Evolutionary conservation across 2,797 vertebrate species (phyloP).

Genomic region (Pseudomugil tenellus): DNA sequence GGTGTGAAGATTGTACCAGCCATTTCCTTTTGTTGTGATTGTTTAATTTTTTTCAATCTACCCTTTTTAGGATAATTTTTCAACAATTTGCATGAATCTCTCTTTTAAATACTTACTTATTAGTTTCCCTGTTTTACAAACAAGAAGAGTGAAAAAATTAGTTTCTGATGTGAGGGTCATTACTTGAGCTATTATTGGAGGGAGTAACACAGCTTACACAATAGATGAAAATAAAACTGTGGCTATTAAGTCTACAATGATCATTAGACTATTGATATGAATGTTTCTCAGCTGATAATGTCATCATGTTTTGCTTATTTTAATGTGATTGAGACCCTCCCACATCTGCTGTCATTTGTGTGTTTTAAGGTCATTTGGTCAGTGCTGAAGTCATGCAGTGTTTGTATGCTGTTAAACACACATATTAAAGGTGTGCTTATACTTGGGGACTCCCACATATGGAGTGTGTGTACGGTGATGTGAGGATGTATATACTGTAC

Average conservation of each 20-base stretch:
- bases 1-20: not conserved
- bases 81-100: not conserved
- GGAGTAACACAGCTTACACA: constrained; percentile 11
- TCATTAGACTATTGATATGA: not conserved
- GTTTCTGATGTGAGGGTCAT: constrained; percentile 51
- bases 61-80: not conserved
- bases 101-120: constrained; percentile 28
- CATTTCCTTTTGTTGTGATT: not conserved
- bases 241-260: constrained; percentile 10
- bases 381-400: constrained; percentile 43
- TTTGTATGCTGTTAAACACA: constrained; percentile 72
- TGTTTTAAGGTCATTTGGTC: constrained; percentile 54
- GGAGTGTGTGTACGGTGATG: constrained; percentile 29
- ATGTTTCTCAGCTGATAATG: constrained; percentile 3
- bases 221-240: not conserved
- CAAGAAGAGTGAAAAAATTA: constrained; percentile 39
- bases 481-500: constrained; percentile 56
- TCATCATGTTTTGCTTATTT: not conserved
- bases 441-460: constrained; percentile 29
- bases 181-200: constrained; percentile 8
- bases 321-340: not conserved
- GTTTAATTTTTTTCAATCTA: not conserved
- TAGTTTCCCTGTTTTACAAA: constrained; percentile 22
- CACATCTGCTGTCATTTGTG: constrained; percentile 25
- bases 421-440: constrained; percentile 46